These are phyloP conservation scores for Meleagris gallopavo DNA, from an alignment of 2,113 vertebrate genomes.

Conservation along the genomic window DNA sequence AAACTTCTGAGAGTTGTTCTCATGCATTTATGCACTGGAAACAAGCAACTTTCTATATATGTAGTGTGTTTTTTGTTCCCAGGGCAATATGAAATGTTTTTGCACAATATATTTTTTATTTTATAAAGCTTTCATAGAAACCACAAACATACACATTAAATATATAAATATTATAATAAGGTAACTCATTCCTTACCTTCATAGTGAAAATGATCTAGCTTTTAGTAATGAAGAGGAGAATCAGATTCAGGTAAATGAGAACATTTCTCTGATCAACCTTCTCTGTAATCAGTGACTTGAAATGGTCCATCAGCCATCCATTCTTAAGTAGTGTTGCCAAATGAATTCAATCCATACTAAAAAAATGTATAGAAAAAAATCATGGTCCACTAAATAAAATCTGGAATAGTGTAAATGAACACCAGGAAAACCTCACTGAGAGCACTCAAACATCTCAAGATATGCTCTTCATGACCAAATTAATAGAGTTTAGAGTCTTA, in stretches of 20 bases:
- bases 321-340: background rate
- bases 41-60: background rate
- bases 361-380: constrained; percentile 20
- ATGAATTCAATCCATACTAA: background rate
- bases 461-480: background rate
- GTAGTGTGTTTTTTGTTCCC: background rate
- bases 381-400: background rate
- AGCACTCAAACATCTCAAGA: background rate
- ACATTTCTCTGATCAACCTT: constrained; percentile 38
- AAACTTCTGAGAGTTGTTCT: background rate
- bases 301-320: constrained; percentile 6
- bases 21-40: background rate
- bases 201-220: background rate
- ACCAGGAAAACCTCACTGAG: background rate
- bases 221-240: constrained; percentile 23
- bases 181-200: background rate
- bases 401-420: background rate
- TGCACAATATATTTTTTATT: background rate
- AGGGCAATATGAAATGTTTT: background rate
- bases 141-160: background rate
- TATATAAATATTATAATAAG: background rate
- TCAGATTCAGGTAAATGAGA: constrained; percentile 25
- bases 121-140: background rate
- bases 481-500: background rate
- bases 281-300: background rate